Percentiles rank a stretch among this genome's conserved stretches.
Evolutionary conservation across 1,140 invertebrate genomes (phyloP).

Genomic region (Frieseomelitta varia): DNA sequence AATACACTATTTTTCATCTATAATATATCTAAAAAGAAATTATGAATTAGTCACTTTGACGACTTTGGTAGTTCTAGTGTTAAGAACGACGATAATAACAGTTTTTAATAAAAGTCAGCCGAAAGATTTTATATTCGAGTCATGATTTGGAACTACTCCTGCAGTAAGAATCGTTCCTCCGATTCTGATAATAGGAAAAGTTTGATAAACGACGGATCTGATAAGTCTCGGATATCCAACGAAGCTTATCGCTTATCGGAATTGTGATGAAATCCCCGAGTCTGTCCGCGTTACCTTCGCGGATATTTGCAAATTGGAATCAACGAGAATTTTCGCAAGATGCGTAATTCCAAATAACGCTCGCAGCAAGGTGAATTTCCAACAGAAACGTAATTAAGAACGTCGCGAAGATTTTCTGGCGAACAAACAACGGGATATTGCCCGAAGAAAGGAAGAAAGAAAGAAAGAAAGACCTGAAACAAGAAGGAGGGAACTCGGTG

Average conservation of each 20-base stretch:
- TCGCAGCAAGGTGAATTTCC: not conserved
- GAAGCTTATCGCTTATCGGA: constrained; percentile 22
- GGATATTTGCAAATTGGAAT: not conserved
- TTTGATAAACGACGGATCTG: constrained; percentile 70
- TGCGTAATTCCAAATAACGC: not conserved
- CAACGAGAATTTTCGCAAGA: no score
- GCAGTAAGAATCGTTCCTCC: not conserved
- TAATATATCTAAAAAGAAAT: no score
- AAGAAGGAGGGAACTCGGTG: not conserved
- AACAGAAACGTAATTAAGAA: not conserved
- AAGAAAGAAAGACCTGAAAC: not conserved
- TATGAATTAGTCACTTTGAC: no score
- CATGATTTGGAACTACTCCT: constrained; percentile 47
- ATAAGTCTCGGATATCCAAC: constrained; percentile 10
- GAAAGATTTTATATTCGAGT: constrained; percentile 11
- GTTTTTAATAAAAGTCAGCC: not conserved
- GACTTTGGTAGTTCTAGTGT: no score
- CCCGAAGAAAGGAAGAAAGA: not conserved
- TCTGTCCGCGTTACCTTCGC: not conserved
- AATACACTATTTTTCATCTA: no score
- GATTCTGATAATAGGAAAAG: constrained; percentile 65
- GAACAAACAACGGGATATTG: not conserved
- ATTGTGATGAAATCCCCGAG: constrained; percentile 43
- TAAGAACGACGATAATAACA: constrained; percentile 14
- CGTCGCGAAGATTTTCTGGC: no score